Evolutionary conservation across 2,888 invertebrate genomes (phyloP).

Genomic region (Pheosia tremula): DNA sequence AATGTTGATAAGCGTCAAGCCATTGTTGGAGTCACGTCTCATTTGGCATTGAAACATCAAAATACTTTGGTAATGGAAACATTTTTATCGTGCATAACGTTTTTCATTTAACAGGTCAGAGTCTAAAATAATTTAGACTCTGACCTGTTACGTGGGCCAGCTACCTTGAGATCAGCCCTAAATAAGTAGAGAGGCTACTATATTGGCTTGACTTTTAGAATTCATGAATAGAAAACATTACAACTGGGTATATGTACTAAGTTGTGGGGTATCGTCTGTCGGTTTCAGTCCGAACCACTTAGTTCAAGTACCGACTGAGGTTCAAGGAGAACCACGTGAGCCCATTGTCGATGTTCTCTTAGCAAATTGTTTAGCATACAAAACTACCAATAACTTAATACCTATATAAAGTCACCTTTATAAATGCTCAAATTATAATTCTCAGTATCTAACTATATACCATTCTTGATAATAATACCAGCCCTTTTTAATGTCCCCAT

Average conservation of each 20-base stretch:
- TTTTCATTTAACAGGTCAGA: not conserved
- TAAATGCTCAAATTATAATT: too few relatives aligned
- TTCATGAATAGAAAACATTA: too few relatives aligned
- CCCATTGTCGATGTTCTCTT: constrained; percentile 35
- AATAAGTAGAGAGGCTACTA: not conserved
- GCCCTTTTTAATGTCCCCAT: too few relatives aligned
- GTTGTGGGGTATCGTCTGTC: constrained; percentile 45
- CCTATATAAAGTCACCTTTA: too few relatives aligned
- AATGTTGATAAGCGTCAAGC: constrained; percentile 49
- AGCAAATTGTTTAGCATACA: constrained; percentile 23
- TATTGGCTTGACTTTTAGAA: too few relatives aligned
- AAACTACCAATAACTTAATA: not conserved
- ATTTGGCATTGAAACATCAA: constrained; percentile 33
- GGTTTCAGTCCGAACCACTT: constrained; percentile 62
- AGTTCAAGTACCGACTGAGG: constrained; percentile 41
- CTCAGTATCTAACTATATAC: too few relatives aligned
- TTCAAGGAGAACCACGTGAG: constrained; percentile 44
- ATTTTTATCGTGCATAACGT: constrained; percentile 3
- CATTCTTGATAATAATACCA: too few relatives aligned
- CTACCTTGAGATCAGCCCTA: not conserved
- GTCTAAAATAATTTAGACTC: not conserved
- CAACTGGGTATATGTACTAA: not conserved
- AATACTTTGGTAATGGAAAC: constrained; percentile 15
- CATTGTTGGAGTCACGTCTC: constrained; percentile 38
- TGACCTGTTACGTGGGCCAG: not conserved